Base-by-base conservation (phyloP, 2,888 invertebrate genomes). In the Anagyrus pseudococci region DNA sequence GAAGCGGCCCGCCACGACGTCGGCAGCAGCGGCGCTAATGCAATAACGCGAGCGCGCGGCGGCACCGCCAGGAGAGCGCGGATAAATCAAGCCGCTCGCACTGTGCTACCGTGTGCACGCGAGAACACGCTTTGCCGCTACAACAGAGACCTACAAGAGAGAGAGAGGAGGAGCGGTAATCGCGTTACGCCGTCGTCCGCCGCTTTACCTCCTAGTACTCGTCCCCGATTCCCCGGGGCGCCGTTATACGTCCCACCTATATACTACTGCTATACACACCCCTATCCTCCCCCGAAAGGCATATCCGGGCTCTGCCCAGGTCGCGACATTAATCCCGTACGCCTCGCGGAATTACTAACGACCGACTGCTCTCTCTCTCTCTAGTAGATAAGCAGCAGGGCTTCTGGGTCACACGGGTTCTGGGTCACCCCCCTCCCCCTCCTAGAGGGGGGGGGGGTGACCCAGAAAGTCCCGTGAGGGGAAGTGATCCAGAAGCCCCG, bases 21-120 rank as follows among this genome's bases (percentile, higher is more conserved):
- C 29, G 10, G 10, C 29, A 10, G 10, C 4, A 4, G 29, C 76
- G 73, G 74, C 72, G 75, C 75, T 78, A 78, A 78, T 78, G 77
- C 77, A 78, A 78, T 78, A 78, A 78, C 75, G 73, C 70, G 70
- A 69, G 70, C 69, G 73, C 76, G 58, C 72, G n/a, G n/a, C n/a
- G n/a, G n/a, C n/a, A n/a, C n/a, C n/a, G n/a, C n/a, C n/a, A n/a
- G n/a, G n/a, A n/a, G 29, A 10, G 29, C 29, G 69, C 72, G 76
- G 76, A 78, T 78, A 78, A 78, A 78, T 78, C 78, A 78, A 78
- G 73, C 72, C 68, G 71, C 67, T 29, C 10, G 10, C 10, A 29
- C 29, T 29, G 29, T 29, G 10, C 29, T 4, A 7, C 6, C 10
- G 29, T 29, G 6, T 29, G 29, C 72, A 73, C 70, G 68, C 70